Base-by-base conservation (phyloP, 2,888 invertebrate species). In the Timema cristinae region DNA sequence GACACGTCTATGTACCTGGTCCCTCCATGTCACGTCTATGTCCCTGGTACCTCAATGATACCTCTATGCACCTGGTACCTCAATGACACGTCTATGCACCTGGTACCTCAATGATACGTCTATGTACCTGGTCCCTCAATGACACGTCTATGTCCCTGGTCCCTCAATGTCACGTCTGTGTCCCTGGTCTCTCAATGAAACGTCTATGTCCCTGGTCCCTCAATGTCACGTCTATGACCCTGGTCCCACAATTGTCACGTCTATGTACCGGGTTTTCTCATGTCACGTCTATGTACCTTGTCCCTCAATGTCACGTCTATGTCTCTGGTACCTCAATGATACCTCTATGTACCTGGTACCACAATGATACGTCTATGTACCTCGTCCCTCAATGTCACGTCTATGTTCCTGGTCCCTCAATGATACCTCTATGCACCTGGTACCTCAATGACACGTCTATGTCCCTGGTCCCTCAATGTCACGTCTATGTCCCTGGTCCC, bases 251-350 rank as follows among this genome's bases (percentile, higher is more conserved):
- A 32, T n/a, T 32, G 32, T 2, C 4, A 32, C n/a, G 54, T 13
- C 54, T 52, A n/a, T 10, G 4, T 52, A 1, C 2, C 54, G 11
- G 52, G 52, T n/a, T 11, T 10, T 9, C 52, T 11, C 11, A 52
- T 52, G 52, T 10, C 11, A 52, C 52, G 11, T 9, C 52, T 11
- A 52, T 52, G 52, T 52, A 11, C 15, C 56, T 32, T 63, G 63
- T 63, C 48, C 47, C 63, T 47, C n/a, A n/a, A n/a, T n/a, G n/a
- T n/a, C n/a, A n/a, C n/a, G n/a, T 59, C 6, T 66, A 66, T 74
- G 72, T 67, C n/a, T n/a, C n/a, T n/a, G n/a, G n/a, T n/a, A n/a
- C n/a, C n/a, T n/a, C n/a, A n/a, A n/a, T n/a, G n/a, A n/a, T n/a
- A n/a, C n/a, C 9, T 9, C 52, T 11, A 52, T 52, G 52, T 52